Percentiles rank a stretch among this genome's conserved stretches.
Conservation (phyloP, 2,797 vertebrate genomes). For the Telmatherina bonti region DNA sequence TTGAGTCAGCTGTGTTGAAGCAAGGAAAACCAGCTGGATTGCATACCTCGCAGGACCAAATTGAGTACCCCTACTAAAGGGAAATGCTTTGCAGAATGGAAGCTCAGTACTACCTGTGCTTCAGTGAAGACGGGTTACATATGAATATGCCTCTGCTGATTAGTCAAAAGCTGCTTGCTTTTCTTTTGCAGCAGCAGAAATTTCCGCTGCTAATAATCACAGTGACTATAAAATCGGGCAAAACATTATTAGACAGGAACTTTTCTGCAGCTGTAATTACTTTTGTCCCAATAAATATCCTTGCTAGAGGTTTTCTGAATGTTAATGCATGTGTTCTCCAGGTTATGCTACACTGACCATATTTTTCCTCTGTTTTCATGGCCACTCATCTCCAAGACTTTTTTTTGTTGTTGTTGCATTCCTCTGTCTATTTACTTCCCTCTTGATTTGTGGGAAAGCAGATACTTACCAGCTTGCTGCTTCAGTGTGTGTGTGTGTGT, state of each 20-base stretch:
- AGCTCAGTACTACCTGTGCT: not conserved
- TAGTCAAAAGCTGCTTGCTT: slow-evolving; percentile 7
- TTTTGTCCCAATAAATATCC: slow-evolving; percentile 48
- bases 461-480: not conserved
- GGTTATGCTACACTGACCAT: slow-evolving; percentile 60
- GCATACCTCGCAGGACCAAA: too few relatives aligned
- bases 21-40: too few relatives aligned
- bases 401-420: slow-evolving; percentile 58
- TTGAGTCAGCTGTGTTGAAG: too few relatives aligned
- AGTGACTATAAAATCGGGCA: not conserved
- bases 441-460: slow-evolving; percentile 53
- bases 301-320: slow-evolving; percentile 18
- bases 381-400: slow-evolving; percentile 43
- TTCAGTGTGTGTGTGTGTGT: not conserved
- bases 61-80: too few relatives aligned
- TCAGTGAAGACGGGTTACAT: not conserved
- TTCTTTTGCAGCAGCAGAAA: slow-evolving; percentile 30
- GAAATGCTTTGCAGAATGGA: not conserved
- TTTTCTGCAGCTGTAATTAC: slow-evolving; percentile 50
- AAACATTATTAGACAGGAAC: slow-evolving; percentile 10
- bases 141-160: not conserved
- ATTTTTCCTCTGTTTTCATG: slow-evolving; percentile 53
- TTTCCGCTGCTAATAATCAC: slow-evolving; percentile 8
- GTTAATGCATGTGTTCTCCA: slow-evolving; percentile 46
- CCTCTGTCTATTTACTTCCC: slow-evolving; percentile 53